These are phyloP conservation scores for Latrodectus hesperus DNA, from an alignment of 2,888 invertebrate species.

Conservation along the genomic window DNA sequence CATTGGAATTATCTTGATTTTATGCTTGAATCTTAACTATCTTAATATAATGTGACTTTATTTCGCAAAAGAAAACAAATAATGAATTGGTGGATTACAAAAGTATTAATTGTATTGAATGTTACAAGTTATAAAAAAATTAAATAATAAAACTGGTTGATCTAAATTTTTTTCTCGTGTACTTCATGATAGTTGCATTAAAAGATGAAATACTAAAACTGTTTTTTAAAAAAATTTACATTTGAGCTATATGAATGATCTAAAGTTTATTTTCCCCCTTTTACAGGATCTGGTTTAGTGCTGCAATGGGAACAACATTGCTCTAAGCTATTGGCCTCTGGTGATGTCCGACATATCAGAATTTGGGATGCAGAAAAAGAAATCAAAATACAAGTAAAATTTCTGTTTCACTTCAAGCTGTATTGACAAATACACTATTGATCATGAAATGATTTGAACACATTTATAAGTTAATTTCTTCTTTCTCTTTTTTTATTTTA, in stretches of 20 bases:
- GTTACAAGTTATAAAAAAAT: neutral
- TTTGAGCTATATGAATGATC: neutral
- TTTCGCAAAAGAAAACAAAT: no score
- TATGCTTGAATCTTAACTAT: no score
- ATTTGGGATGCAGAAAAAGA: constrained; percentile 93
- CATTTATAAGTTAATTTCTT: no score
- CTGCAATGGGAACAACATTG: constrained; percentile 89
- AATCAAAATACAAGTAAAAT: constrained; percentile 78
- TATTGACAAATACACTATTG: no score
- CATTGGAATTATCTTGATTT: no score
- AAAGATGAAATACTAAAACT: neutral
- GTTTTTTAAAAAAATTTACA: neutral
- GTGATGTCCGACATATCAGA: constrained; percentile 84
- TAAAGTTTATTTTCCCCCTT: neutral
- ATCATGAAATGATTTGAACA: no score
- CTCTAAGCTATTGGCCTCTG: constrained; percentile 86
- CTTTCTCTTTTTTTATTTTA: no score
- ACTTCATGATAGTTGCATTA: neutral
- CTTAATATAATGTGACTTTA: no score
- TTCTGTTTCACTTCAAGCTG: no score
- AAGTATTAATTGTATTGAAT: neutral
- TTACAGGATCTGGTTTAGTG: constrained; percentile 80
- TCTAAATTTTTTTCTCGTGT: no score
- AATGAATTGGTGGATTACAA: no score
- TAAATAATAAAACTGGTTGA: neutral